Evolutionary conservation across 2,113 vertebrate species (phyloP).

Genomic region (Capra hircus): DNA sequence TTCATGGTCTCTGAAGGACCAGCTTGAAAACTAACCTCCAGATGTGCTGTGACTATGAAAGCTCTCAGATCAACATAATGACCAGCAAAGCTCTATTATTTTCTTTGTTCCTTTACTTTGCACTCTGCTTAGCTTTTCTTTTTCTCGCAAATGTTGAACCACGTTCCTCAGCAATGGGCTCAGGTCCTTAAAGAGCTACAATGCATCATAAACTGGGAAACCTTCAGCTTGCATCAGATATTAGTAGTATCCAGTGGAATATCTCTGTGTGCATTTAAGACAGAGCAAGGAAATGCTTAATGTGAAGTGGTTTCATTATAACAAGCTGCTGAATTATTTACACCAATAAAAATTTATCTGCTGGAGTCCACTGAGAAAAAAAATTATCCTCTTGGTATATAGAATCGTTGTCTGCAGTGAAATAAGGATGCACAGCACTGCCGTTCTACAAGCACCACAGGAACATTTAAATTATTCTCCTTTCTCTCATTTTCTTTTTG

Average conservation of each 20-base stretch:
- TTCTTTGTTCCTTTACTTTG: slow-evolving; percentile 58
- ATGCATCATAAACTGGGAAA: slow-evolving; percentile 58
- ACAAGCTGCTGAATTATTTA: slow-evolving; percentile 76
- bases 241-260: slow-evolving; percentile 53
- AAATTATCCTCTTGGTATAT: slow-evolving; percentile 59
- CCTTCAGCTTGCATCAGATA: slow-evolving; percentile 21
- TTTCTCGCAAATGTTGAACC: slow-evolving; percentile 41
- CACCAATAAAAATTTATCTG: slow-evolving; percentile 73
- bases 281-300: slow-evolving; percentile 55
- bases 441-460: slow-evolving; percentile 24
- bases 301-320: slow-evolving; percentile 62
- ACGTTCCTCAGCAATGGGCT: slow-evolving; percentile 42
- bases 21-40: slow-evolving; percentile 63
- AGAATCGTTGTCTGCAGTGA: slow-evolving; percentile 51
- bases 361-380: slow-evolving; percentile 57
- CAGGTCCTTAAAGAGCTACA: slow-evolving; percentile 53
- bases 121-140: slow-evolving; percentile 62
- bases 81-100: slow-evolving; percentile 60
- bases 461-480: slow-evolving; percentile 49
- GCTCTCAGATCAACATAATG: slow-evolving; percentile 64
- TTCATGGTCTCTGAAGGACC: slow-evolving; percentile 19
- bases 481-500: slow-evolving; percentile 51
- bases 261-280: slow-evolving; percentile 52
- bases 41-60: slow-evolving; percentile 57
- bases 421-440: slow-evolving; percentile 42